phyloP scores from a whole-genome alignment of 2,113 vertebrate species.

The Thymallus thymallus region DNA sequence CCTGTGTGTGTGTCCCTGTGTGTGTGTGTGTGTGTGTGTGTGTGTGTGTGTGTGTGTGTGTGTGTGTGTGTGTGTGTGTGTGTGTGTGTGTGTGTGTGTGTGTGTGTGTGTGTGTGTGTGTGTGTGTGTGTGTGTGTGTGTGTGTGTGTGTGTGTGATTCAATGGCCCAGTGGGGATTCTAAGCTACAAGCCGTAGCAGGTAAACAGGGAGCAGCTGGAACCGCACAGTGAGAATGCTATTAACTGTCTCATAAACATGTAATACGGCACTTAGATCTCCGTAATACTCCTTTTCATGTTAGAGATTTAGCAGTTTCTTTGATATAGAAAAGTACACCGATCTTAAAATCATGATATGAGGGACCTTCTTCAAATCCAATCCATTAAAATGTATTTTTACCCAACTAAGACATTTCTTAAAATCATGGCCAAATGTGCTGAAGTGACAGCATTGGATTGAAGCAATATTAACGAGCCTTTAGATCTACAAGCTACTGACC shows the following conservation, averaged over 20 bases:
- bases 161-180: constrained; percentile 59
- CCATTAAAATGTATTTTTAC: too few species aligned
- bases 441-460: too few species aligned
- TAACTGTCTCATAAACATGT: constrained; percentile 65
- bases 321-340: too few species aligned
- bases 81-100: constrained; percentile 12
- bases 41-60: constrained; percentile 34
- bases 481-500: not conserved
- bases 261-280: constrained; percentile 64
- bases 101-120: not conserved
- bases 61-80: too few species aligned
- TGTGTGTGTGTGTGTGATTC: constrained; percentile 26
- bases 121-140: constrained; percentile 29
- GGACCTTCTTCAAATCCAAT: too few species aligned
- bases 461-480: too few species aligned
- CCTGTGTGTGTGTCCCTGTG: not conserved
- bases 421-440: too few species aligned
- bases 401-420: too few species aligned
- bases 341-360: too few species aligned
- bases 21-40: constrained; percentile 7
- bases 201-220: constrained; percentile 68
- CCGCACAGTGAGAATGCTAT: constrained; percentile 57
- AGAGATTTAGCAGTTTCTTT: too few species aligned
- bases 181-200: constrained; percentile 48
- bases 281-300: constrained; percentile 24